Conservation (phyloP, 1,140 invertebrate species). For the Aethina tumida region DNA sequence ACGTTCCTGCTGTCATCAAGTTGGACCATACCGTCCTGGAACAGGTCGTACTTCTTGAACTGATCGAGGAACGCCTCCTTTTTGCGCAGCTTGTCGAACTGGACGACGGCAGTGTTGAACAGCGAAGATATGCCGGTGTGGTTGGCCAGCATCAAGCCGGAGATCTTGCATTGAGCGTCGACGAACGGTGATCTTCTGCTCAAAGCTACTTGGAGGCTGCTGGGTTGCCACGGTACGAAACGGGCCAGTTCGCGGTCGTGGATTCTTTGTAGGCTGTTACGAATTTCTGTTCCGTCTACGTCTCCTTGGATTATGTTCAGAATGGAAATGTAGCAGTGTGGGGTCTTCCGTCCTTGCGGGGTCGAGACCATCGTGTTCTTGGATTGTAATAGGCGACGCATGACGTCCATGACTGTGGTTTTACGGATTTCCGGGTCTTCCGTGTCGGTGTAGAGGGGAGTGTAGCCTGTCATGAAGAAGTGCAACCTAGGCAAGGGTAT, state of each 20-base stretch:
- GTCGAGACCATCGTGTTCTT: constrained; percentile 99
- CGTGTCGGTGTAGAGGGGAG: constrained; percentile 82
- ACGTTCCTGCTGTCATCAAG: constrained; percentile 79
- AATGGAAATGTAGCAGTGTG: constrained; percentile 94
- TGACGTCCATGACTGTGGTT: constrained; percentile 92
- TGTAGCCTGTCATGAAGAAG: constrained; percentile 97
- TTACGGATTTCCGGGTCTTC: constrained; percentile 60
- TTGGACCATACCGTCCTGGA: constrained; percentile 81
- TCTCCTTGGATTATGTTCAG: constrained; percentile 90
- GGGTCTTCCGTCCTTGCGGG: constrained; percentile 69
- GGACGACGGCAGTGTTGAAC: constrained; percentile 61
- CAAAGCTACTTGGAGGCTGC: constrained; percentile 91
- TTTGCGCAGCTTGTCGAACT: constrained; percentile 90
- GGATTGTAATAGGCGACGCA: constrained; percentile 89
- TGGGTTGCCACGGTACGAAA: constrained; percentile 96
- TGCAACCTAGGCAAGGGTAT: constrained; percentile 95
- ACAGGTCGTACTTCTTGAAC: constrained; percentile 87
- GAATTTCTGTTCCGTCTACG: constrained; percentile 6
- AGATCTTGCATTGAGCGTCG: constrained; percentile 85
- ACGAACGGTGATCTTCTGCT: constrained; percentile 92
- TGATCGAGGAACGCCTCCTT: constrained; percentile 92
- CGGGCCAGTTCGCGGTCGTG: constrained; percentile 87
- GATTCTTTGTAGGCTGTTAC: constrained; percentile 53
- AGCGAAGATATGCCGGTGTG: constrained; percentile 88
- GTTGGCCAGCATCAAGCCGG: constrained; percentile 93